Evolutionary conservation across 2,888 invertebrate species (phyloP).

Genomic region (Sericinus montela): DNA sequence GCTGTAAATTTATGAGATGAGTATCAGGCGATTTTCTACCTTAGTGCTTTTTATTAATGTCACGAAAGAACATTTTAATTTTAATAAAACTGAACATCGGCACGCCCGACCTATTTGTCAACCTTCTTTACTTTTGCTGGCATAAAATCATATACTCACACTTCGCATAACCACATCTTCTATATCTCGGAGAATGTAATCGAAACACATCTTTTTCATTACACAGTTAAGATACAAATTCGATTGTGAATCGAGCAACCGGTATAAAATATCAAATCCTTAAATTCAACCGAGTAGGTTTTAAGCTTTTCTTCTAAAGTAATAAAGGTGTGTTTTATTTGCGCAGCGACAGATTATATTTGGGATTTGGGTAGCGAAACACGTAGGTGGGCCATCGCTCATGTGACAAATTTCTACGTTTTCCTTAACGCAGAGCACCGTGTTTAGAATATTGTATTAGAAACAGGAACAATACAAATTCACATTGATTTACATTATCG

Average conservation of each 20-base stretch:
- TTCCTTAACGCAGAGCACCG: slow-evolving; percentile 74
- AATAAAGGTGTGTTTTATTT: slow-evolving; percentile 79
- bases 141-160: slow-evolving; percentile 75
- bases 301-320: slow-evolving; percentile 74
- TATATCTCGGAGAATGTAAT: slow-evolving; percentile 41
- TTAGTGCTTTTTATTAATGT: slow-evolving; percentile 65
- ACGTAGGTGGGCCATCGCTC: slow-evolving; percentile 79
- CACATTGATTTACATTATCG: slow-evolving; percentile 66
- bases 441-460: slow-evolving; percentile 76
- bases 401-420: slow-evolving; percentile 80
- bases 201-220: slow-evolving; percentile 66
- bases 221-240: slow-evolving; percentile 69
- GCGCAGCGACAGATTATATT: slow-evolving; percentile 69
- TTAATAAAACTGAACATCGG: slow-evolving; percentile 77
- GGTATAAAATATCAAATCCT: slow-evolving; percentile 66
- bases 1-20: slow-evolving; percentile 57
- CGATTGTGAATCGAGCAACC: slow-evolving; percentile 58
- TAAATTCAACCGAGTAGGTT: slow-evolving; percentile 58
- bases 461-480: slow-evolving; percentile 49
- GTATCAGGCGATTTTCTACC: slow-evolving; percentile 56
- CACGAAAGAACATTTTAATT: slow-evolving; percentile 72
- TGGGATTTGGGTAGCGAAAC: slow-evolving; percentile 73
- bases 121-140: slow-evolving; percentile 77
- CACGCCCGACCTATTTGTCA: slow-evolving; percentile 78
- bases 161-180: slow-evolving; percentile 56